phyloP scores from a whole-genome alignment of 2,797 vertebrate species.

The Rachycentron canadum region DNA sequence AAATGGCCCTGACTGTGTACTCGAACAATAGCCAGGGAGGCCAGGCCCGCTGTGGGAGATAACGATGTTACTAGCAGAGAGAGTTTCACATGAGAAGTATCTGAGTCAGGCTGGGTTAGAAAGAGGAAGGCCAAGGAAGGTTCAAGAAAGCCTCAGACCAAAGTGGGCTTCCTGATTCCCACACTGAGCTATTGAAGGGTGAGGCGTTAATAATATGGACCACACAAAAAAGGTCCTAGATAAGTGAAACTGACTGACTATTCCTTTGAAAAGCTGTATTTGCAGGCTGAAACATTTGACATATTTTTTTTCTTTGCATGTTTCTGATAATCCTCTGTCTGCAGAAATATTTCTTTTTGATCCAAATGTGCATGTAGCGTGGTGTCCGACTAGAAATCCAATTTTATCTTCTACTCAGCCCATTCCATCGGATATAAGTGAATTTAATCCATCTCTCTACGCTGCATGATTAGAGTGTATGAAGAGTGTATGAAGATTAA shows the following conservation, averaged over 20 bases:
- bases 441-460: conserved; percentile 13
- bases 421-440: conserved; percentile 24
- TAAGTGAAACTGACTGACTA: neutral
- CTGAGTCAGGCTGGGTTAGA: conserved; percentile 45
- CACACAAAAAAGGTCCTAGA: neutral
- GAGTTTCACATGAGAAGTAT: conserved; percentile 81
- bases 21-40: conserved; percentile 76
- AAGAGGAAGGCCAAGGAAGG: conserved; percentile 59
- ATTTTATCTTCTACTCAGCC: conserved; percentile 14
- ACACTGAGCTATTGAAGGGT: conserved; percentile 18
- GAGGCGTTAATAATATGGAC: neutral
- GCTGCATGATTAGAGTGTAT: conserved; percentile 11
- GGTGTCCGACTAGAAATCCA: conserved; percentile 11
- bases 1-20: conserved; percentile 58
- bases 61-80: conserved; percentile 56
- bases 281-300: neutral
- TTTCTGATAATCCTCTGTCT: conserved; percentile 22
- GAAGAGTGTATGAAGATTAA: conserved; percentile 12
- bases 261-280: neutral
- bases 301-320: neutral
- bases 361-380: conserved; percentile 28
- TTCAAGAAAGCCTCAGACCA: conserved; percentile 51
- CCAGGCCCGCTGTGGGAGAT: conserved; percentile 70
- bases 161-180: conserved; percentile 69
- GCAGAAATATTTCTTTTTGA: neutral